Evolutionary conservation across 2,797 vertebrate genomes (phyloP).

Genomic region (Dicrostonyx torquatus): DNA sequence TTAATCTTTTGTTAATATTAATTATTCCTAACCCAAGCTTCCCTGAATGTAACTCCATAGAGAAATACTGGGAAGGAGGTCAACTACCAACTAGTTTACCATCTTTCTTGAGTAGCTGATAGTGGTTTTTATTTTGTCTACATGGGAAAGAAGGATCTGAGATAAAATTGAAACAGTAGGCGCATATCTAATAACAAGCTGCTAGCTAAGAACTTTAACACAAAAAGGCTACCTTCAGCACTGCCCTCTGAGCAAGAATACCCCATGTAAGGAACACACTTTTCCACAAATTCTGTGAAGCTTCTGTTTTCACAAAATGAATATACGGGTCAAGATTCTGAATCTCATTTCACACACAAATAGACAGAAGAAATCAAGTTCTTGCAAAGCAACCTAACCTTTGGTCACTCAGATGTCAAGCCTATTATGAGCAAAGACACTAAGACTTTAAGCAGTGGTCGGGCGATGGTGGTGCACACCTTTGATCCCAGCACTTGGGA

Average conservation of each 20-base stretch:
- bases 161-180: slow-evolving; percentile 51
- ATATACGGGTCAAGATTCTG: slow-evolving; percentile 23
- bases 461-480: neutral
- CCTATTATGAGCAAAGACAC: neutral
- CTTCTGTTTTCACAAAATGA: slow-evolving; percentile 14
- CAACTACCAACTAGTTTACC: slow-evolving; percentile 21
- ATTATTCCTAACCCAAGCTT: neutral
- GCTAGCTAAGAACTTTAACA: neutral
- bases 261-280: neutral
- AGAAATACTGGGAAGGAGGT: neutral
- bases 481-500: neutral
- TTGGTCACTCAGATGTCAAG: slow-evolving; percentile 26
- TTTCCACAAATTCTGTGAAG: slow-evolving; percentile 10
- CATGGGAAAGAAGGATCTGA: slow-evolving; percentile 25
- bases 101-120: slow-evolving; percentile 42
- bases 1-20: neutral
- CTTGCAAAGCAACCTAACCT: neutral
- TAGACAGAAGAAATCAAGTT: slow-evolving; percentile 34
- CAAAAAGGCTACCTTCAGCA: slow-evolving; percentile 31
- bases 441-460: neutral
- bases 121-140: slow-evolving; percentile 52
- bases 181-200: slow-evolving; percentile 19
- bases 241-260: slow-evolving; percentile 12
- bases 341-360: slow-evolving; percentile 37
- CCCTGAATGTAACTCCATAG: neutral